Evolutionary conservation across 37 sponge, comb jelly and placozoan species (phyloP), one percentile per base, ranked within the genome.

Genomic region (Lycopodina hypogea): DNA sequence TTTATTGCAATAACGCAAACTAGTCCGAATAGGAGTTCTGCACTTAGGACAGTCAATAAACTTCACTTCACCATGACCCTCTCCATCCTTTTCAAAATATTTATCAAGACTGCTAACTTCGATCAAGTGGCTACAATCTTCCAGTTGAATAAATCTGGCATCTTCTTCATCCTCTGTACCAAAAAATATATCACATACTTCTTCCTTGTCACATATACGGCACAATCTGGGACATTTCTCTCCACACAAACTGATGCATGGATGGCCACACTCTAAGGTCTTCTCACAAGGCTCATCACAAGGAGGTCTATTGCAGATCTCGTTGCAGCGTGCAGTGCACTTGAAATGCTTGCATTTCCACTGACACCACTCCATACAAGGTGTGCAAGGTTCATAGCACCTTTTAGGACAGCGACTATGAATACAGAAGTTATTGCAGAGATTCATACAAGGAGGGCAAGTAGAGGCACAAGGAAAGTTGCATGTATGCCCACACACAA

Each of bases 201-300:
- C 75, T 28, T 88, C 80, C 30, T 56, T 68, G 71, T 93, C 29
- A 71, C 93, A 93, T 0, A 82, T 50, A 28, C 89, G 68, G 62
- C 95, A 95, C 36, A 80, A 51, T 0, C 42, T 78, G 0, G 95
- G 95, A 52, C 95, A 95, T 36, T 63, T 39, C 62, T 95, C 95
- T 37, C 95, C 95, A 88, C 95, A 95, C 21, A 95, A 77, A 0
- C 95, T 92, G 85, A 95, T 88, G 52, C 95, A 95, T 12, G 71
- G 89, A 52, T 95, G 95, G 17, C 80, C 80, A 88, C 95, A 95
- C 26, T 45, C 66, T 28, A 90, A 45, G 8, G 28, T 42, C 65
- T 84, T 52, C 56, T 74, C 41, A 56, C 74, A 74, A 18, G 74
- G 74, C 12, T 30, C 37, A 61, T 91, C 36, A 79, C 95, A 95